Base-by-base conservation (phyloP, 2,113 vertebrate genomes). In the Axis porcinus region DNA sequence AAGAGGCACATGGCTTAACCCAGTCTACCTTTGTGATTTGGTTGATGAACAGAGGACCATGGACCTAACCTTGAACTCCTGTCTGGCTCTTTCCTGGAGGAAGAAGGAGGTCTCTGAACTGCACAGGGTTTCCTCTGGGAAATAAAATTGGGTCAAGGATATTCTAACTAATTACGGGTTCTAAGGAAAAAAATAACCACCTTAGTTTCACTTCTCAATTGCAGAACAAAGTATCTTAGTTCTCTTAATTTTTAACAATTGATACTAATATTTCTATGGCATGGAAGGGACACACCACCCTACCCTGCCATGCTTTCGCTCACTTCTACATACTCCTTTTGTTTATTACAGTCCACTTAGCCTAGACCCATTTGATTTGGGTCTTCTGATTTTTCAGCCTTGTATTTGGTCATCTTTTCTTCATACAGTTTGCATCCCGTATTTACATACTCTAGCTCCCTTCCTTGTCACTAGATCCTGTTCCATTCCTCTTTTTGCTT, bases 71-170 rank as follows among this genome's bases (percentile, higher is more conserved):
- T 33, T 40, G 54, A 43, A 2, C 52, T 76, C 45, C 50, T 43
- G 40, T 84, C 82, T 93, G 62, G 33, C n/a, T 50, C 3, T 74
- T 81, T 93, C 36, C 83, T 74, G 33, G 21, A 92, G 23, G 58
- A 76, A 45, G 54, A 23, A 89, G 57, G 57, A 50, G 2, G 40
- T 79, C 8, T 43, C 54, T 43, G 25, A 74, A 55, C 47, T 33
- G 10, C 45, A 25, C 15, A 8, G 33, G 43, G 40, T 82, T 90
- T 95, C 62, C n/a, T 43, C 13, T 57, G 40, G 30, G 58, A 97
- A 82, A 15, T 62, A 40, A 67, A 92, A 94, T 6, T 86, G n/a
- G 79, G 47, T 86, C 88, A 92, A 86, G 60, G n/a, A 28, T 47
- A 70, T 27, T 86, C 60, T 64, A 58, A 67, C 36, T 36, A 25